Evolutionary conservation across 2,888 invertebrate genomes (phyloP).

Genomic region (Oxyscelio sp.): DNA sequence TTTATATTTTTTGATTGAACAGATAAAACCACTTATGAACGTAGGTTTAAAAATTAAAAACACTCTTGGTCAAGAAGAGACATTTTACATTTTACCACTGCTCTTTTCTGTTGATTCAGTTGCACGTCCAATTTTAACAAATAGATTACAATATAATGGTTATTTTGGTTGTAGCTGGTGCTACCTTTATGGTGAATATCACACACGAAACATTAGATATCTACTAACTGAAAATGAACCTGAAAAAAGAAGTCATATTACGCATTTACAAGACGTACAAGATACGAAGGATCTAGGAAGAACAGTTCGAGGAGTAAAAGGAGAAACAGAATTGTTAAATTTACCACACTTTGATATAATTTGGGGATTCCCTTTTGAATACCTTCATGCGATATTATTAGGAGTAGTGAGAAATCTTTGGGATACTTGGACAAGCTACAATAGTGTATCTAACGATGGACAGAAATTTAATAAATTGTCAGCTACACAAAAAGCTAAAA

Average conservation of each 20-base stretch:
- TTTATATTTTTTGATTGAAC: slow-evolving; percentile 33
- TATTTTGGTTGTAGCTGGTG: slow-evolving; percentile 71
- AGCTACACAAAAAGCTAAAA: neutral
- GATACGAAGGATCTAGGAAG: neutral
- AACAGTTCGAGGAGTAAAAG: neutral
- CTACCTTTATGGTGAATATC: slow-evolving; percentile 54
- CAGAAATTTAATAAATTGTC: neutral
- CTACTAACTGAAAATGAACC: neutral
- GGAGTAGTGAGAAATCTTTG: too few species aligned
- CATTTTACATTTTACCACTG: slow-evolving; percentile 48
- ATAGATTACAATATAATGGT: slow-evolving; percentile 67
- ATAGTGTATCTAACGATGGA: neutral
- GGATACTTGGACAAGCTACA: too few species aligned
- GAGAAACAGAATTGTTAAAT: too few species aligned
- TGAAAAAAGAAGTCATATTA: neutral
- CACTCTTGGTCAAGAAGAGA: slow-evolving; percentile 5
- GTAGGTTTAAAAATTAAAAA: slow-evolving; percentile 32
- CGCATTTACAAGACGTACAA: neutral
- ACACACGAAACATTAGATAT: neutral
- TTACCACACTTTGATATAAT: slow-evolving; percentile 11
- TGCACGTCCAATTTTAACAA: slow-evolving; percentile 63
- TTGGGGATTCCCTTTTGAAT: too few species aligned
- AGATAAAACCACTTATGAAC: slow-evolving; percentile 34
- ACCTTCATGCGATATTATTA: too few species aligned
- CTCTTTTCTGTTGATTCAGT: slow-evolving; percentile 62